These are phyloP conservation scores for Thunnus thynnus DNA, from an alignment of 2,113 vertebrate genomes.

Conservation along the genomic window DNA sequence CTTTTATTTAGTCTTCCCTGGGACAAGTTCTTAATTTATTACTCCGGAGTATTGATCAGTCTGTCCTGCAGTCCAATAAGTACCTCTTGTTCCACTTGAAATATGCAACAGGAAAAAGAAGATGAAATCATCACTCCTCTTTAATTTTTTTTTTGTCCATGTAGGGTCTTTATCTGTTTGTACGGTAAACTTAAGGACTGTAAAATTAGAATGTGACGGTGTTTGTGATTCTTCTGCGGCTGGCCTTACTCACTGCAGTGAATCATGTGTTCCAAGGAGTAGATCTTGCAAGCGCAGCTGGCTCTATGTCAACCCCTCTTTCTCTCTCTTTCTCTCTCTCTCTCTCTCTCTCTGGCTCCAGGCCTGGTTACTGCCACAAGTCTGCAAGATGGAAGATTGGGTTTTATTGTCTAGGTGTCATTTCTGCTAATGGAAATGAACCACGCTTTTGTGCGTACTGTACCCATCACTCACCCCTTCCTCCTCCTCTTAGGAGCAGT, in stretches of 20 bases:
- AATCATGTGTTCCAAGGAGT: slow-evolving; percentile 78
- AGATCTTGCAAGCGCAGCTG: slow-evolving; percentile 57
- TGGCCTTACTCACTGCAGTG: slow-evolving; percentile 73
- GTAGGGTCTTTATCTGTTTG: slow-evolving; percentile 67
- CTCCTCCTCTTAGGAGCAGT: no score
- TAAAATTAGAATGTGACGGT: slow-evolving; percentile 78
- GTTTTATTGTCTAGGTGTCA: slow-evolving; percentile 61
- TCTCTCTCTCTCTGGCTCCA: slow-evolving; percentile 43
- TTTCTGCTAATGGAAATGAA: slow-evolving; percentile 62
- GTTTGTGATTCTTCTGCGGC: slow-evolving; percentile 75
- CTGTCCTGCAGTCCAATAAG: neutral
- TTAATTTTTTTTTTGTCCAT: slow-evolving; percentile 64
- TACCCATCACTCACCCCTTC: slow-evolving; percentile 28
- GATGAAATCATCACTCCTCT: slow-evolving; percentile 31
- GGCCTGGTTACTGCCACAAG: slow-evolving; percentile 62
- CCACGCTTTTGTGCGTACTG: slow-evolving; percentile 42
- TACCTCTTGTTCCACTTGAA: neutral
- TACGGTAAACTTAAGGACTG: slow-evolving; percentile 49
- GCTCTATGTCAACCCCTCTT: slow-evolving; percentile 49
- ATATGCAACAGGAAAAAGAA: neutral
- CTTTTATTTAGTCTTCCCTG: slow-evolving; percentile 12
- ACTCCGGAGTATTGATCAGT: slow-evolving; percentile 39
- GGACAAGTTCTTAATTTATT: slow-evolving; percentile 29
- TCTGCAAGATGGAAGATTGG: slow-evolving; percentile 47
- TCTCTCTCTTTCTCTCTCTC: no score